A percentile compares a stretch with the other conserved stretches of the same genome.
These are phyloP conservation scores for Micropoecilia bifurca DNA, from an alignment of 2,797 vertebrate genomes.

Conservation along the genomic window DNA sequence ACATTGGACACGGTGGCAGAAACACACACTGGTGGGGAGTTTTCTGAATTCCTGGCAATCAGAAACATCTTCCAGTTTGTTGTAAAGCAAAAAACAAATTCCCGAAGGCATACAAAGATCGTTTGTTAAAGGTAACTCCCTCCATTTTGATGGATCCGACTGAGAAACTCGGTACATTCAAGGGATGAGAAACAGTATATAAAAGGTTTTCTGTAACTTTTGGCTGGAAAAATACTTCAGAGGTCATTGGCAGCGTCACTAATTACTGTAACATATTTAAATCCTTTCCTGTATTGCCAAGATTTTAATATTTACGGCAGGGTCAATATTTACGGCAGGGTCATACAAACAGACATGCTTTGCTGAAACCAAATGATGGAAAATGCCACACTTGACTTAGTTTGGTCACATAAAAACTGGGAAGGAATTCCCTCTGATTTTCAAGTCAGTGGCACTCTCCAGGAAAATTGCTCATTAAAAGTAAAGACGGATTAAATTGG, in stretches of 20 bases:
- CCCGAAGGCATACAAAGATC: conserved; percentile 1
- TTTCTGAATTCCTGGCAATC: conserved; percentile 9
- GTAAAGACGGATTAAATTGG: conserved; percentile 24
- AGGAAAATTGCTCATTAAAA: conserved; percentile 56
- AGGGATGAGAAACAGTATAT: neutral
- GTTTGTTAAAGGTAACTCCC: conserved; percentile 21
- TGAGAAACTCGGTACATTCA: neutral
- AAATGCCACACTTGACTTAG: conserved; percentile 56
- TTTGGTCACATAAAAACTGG: conserved; percentile 58
- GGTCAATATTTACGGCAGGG: conserved; percentile 31
- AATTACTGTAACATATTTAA: conserved; percentile 10
- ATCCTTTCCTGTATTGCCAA: conserved; percentile 9
- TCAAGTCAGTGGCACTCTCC: conserved; percentile 57
- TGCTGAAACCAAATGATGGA: conserved; percentile 47
- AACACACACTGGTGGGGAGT: conserved; percentile 8
- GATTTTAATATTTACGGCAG: conserved; percentile 33
- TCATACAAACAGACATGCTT: conserved; percentile 50
- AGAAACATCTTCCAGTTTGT: neutral
- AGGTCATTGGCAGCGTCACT: conserved; percentile 11
- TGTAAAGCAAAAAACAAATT: neutral
- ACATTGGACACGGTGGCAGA: conserved; percentile 17
- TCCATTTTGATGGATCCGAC: neutral
- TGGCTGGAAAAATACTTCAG: conserved; percentile 2
- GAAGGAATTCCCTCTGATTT: conserved; percentile 38
- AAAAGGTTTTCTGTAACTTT: conserved; percentile 2